Evolutionary conservation across 2,888 invertebrate genomes (phyloP), one percentile per base, ranked within the genome.

Genomic region (Congeria kusceri): DNA sequence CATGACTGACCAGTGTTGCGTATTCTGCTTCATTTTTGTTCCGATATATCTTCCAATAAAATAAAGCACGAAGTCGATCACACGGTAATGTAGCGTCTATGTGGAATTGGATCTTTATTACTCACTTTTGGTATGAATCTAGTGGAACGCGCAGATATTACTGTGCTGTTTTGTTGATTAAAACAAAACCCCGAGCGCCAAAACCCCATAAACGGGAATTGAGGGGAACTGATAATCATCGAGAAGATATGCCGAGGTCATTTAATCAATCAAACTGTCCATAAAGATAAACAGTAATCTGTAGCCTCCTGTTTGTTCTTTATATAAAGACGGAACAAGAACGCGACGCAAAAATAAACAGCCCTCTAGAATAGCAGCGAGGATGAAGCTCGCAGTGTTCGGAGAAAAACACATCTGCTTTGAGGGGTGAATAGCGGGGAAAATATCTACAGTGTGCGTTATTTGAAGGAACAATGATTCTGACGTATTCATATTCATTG

Each of bases 191-290:
- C n/a, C 9, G 9, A 39, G 3, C 39, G 15, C 39, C 39, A 39
- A 39, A 39, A 15, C 39, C 39, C 53, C 20, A 53, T 53, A 15
- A 53, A 53, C 20, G 53, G 53, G 25, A 20, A 9, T 25, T 23
- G 5, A 53, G 18, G 25, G 23, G 23, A 53, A 20, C 53, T 53
- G 53, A 20, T 53, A 53, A 53, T 53, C 53, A 53, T 1, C 9
- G 53, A 25, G 53, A 20, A 53, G 53, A 23, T 20, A 9, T 23
- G 25, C 25, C 20, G 20, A 53, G 53, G 20, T 53, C 53, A 53
- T 53, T 53, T 53, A 53, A 53, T 53, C 53, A 53, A 53, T 53
- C 53, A 53, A 53, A 9, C 53, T 53, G 53, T 53, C 53, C 25
- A 53, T 9, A 25, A 18, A 53, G 53, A 53, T 53, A 53, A 53